These are phyloP conservation scores for Schizaphis graminum DNA, from an alignment of 2,888 invertebrate species.

Conservation along the genomic window DNA sequence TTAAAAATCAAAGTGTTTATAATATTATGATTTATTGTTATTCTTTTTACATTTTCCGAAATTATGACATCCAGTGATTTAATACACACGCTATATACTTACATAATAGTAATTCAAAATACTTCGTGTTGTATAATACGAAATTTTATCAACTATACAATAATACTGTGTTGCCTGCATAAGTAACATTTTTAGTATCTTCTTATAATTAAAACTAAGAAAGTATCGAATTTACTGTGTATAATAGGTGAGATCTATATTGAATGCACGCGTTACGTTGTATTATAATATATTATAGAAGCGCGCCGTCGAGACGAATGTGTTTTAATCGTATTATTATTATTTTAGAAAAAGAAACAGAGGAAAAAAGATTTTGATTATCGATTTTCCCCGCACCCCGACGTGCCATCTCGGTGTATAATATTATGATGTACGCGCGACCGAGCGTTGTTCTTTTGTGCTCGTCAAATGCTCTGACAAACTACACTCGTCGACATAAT, in stretches of 20 bases:
- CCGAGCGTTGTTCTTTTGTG: constrained; percentile 2
- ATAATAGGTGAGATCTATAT: neutral
- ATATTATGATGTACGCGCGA: neutral
- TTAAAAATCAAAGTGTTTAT: neutral
- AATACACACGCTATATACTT: neutral
- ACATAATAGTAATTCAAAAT: neutral
- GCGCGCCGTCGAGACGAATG: neutral
- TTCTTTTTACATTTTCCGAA: neutral
- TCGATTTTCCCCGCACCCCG: neutral
- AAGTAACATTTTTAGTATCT: neutral
- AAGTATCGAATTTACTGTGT: neutral
- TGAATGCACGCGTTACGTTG: neutral
- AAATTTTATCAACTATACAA: neutral
- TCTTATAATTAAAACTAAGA: neutral
- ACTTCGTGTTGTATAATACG: neutral
- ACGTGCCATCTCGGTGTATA: neutral
- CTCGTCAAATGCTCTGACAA: constrained; percentile 35
- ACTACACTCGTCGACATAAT: neutral
- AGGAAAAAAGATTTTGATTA: constrained; percentile 29
- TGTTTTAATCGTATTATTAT: constrained; percentile 22
- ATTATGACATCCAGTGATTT: no score
- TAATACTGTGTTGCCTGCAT: neutral
- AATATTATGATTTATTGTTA: neutral
- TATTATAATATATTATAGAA: neutral
- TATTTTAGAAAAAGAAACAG: neutral